phyloP scores from a whole-genome alignment of 2,113 vertebrate genomes.

The Dasyurus viverrinus region DNA sequence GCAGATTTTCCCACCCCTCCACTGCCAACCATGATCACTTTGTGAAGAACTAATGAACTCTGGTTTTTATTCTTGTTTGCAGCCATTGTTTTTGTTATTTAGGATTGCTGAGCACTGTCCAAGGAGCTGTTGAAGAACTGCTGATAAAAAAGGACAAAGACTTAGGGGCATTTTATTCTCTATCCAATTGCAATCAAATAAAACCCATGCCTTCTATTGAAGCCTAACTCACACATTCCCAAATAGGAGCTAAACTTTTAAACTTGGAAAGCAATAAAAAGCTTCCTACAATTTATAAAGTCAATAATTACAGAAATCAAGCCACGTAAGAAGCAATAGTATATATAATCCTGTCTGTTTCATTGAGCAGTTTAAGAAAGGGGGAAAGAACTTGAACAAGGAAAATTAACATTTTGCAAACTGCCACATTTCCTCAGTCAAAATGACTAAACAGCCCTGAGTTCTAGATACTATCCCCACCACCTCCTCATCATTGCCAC shows the following conservation, averaged over 20 bases:
- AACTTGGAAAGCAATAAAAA: neutral
- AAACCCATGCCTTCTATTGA: neutral
- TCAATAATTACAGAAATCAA: neutral
- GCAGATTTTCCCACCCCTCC: slow-evolving; percentile 91
- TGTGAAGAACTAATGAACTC: slow-evolving; percentile 89
- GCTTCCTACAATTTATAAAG: neutral
- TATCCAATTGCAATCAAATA: neutral
- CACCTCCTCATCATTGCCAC: fast-evolving
- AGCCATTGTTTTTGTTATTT: slow-evolving; percentile 82
- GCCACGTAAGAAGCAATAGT: fast-evolving
- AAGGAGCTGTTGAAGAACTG: slow-evolving; percentile 71
- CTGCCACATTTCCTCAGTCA: neutral
- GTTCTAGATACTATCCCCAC: neutral
- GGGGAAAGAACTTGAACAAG: no score
- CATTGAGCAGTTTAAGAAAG: fast-evolving
- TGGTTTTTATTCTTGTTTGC: slow-evolving; percentile 88
- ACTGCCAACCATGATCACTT: slow-evolving; percentile 92
- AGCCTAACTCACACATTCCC: neutral
- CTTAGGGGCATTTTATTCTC: slow-evolving; percentile 19
- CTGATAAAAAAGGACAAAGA: slow-evolving; percentile 41
- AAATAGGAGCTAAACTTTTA: neutral
- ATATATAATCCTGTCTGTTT: fast-evolving
- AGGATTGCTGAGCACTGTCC: neutral
- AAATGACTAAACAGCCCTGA: neutral
- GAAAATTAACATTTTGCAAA: neutral